These are phyloP conservation scores for Pelecanus crispus DNA, from an alignment of 2,113 vertebrate species.

Conservation along the genomic window DNA sequence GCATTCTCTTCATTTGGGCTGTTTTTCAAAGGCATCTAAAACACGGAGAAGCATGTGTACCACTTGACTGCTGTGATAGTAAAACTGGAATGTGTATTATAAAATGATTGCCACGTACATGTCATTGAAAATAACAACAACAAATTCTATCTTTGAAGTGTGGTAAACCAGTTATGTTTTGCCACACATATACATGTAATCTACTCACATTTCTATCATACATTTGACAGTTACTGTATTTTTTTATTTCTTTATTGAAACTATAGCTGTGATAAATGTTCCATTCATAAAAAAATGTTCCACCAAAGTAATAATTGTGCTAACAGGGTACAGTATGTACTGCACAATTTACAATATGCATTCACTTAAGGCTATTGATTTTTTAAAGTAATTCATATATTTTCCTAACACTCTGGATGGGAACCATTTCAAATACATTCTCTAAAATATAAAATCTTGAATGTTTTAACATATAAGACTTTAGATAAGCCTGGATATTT, in stretches of 20 bases:
- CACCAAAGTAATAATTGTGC: neutral
- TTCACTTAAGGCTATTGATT: neutral
- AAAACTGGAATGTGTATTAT: neutral
- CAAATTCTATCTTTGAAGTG: neutral
- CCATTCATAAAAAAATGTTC: neutral
- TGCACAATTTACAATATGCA: neutral
- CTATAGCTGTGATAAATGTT: neutral
- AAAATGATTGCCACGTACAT: neutral
- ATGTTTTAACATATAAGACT: neutral
- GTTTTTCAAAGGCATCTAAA: neutral
- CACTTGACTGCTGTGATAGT: neutral
- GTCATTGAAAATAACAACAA: neutral
- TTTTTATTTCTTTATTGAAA: neutral
- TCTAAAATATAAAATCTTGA: neutral
- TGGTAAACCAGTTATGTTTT: neutral
- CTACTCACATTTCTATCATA: neutral
- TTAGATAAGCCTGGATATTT: neutral
- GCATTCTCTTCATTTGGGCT: neutral
- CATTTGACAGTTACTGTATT: neutral
- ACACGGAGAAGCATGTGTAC: rapidly evolving
- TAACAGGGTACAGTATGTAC: neutral
- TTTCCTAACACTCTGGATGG: neutral
- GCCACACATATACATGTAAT: neutral
- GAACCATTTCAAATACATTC: neutral
- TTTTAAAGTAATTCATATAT: neutral